Evolutionary conservation across 2,888 invertebrate genomes (phyloP), one percentile per base, ranked within the genome.

Genomic region (Prenolepis imparis): DNA sequence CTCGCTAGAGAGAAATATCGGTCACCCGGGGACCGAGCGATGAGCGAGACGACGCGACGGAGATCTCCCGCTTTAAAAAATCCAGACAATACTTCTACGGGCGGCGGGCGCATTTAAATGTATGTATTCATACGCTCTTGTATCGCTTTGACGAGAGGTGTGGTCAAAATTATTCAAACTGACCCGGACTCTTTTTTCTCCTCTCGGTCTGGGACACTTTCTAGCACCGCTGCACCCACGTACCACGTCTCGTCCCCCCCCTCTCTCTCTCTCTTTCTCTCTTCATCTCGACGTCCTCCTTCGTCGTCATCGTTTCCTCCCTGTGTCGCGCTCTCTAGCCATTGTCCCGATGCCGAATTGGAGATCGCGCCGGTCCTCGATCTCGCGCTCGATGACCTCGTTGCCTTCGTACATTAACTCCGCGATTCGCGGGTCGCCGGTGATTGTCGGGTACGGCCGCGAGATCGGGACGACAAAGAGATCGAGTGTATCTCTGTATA

Each of bases 81-180:
- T 92, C 92, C 90, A 91, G 94, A 94, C 94, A 94, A 94, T 94
- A 94, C 91, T 93, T 94, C 84, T 89, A 78, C 94, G 91, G 88
- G 78, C 91, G 82, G 48, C 70, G 86, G 90, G 91, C 89, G 93
- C 93, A 94, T 94, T 94, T 93, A 94, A 94, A 94, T 94, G 94
- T 94, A 94, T 94, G 94, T 94, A 94, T 94, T 94, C 94, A 94
- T 94, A 93, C 92, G 91, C 92, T 91, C 90, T 91, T 92, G 93
- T 93, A 93, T 93, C 91, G 92, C 93, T 93, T 93, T 93, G 94
- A 94, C 93, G 93, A 94, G 94, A 94, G 94, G 94, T 94, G 94
- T 94, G 94, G 94, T 94, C 94, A 94, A 94, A 94, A 94, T 94
- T 94, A 94, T 94, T 94, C 94, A 94, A 94, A 94, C 94, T 94